A percentile compares a stretch with the other conserved stretches of the same genome.
Evolutionary conservation across 1,140 invertebrate species (phyloP).

Genomic region (Drosophila funebris): DNA sequence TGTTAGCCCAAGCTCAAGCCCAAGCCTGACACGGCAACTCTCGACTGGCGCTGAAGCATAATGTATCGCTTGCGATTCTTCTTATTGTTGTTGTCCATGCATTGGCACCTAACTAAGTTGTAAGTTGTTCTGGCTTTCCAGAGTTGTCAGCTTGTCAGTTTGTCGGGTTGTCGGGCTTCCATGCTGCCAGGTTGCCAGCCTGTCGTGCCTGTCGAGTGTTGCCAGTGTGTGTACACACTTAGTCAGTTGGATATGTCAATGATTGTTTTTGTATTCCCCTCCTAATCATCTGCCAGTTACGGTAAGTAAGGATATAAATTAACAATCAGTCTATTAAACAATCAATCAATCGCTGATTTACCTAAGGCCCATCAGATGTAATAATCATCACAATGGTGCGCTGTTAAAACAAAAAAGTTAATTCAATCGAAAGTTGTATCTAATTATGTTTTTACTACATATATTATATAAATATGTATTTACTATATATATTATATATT

Average conservation of each 20-base stretch:
- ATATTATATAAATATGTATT: no score
- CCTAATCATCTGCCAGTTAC: conserved; percentile 3
- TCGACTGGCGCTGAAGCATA: conserved; percentile 2
- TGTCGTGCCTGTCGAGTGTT: neutral
- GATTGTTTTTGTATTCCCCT: neutral
- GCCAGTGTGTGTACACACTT: neutral
- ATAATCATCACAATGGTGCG: neutral
- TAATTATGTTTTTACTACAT: no score
- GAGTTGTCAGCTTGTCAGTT: conserved; percentile 4
- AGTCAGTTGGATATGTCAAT: conserved; percentile 8
- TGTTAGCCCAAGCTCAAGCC: neutral
- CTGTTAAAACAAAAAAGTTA: neutral
- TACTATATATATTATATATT: no score
- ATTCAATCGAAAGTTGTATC: neutral
- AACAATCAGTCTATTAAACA: conserved; percentile 5
- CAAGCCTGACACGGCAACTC: no score
- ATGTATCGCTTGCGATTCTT: conserved; percentile 1
- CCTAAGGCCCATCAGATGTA: neutral
- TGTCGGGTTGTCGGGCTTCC: neutral
- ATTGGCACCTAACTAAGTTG: conserved; percentile 21
- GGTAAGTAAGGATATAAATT: neutral
- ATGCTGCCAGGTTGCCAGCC: conserved; percentile 3
- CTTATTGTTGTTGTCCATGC: neutral
- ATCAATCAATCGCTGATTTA: neutral
- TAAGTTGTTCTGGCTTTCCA: conserved; percentile 12